These are phyloP conservation scores for Halyomorpha halys DNA, from an alignment of 1,140 invertebrate species.

Conservation along the genomic window DNA sequence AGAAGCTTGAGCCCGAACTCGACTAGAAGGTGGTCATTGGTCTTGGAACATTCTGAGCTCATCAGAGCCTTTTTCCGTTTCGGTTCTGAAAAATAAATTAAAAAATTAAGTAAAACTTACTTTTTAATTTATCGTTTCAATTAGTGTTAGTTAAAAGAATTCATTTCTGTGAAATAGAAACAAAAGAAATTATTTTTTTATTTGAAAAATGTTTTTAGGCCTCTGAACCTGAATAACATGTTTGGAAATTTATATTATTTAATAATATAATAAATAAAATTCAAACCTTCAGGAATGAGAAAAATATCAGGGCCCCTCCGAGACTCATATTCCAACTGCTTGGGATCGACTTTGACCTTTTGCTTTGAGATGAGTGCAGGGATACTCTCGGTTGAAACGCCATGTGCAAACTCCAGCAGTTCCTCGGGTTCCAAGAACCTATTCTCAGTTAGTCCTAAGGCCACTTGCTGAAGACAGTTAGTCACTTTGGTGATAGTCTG, in stretches of 20 bases:
- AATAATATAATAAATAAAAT: not conserved
- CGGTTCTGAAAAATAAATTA: conserved; percentile 41
- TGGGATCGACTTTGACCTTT: conserved; percentile 41
- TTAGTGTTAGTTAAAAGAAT: too few species aligned
- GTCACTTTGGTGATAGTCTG: conserved; percentile 70
- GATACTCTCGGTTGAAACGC: conserved; percentile 67
- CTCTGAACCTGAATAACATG: too few species aligned
- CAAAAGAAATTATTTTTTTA: too few species aligned
- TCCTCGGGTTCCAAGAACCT: conserved; percentile 55
- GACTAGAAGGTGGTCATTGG: conserved; percentile 78
- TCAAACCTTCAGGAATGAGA: conserved; percentile 45
- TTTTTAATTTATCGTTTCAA: too few species aligned
- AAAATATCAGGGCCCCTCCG: conserved; percentile 49
- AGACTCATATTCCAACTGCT: conserved; percentile 31
- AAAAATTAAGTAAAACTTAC: too few species aligned
- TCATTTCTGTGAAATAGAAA: too few species aligned
- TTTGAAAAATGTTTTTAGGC: too few species aligned
- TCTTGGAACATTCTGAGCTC: conserved; percentile 53
- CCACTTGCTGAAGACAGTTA: conserved; percentile 66
- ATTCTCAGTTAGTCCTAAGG: conserved; percentile 71
- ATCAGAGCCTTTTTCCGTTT: conserved; percentile 48
- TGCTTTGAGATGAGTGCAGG: conserved; percentile 48
- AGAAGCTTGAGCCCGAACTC: conserved; percentile 82
- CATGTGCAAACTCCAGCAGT: conserved; percentile 71
- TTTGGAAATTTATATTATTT: too few species aligned